Base-by-base conservation (phyloP, 1,140 invertebrate species). In the Microvelia longipes region DNA sequence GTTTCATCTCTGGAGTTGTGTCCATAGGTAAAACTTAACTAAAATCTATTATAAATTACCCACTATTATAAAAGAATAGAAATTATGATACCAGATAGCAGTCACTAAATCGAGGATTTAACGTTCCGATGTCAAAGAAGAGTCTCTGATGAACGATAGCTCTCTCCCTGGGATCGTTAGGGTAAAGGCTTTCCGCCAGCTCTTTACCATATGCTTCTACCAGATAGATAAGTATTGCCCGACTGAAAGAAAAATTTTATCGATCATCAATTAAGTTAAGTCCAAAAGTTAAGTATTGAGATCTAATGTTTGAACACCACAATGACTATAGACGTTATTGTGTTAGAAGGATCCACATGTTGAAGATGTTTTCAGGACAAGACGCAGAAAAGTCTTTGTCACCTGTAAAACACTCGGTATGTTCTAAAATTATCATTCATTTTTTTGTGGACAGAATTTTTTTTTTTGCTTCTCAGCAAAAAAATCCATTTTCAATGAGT, bases 91-190 rank as follows among this genome's bases (percentile, higher is more conserved):
- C 35, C 35, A 50, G 19, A 2, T 1, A 26, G 25, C 14, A n/a
- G 60, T 88, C 85, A 19, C 75, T 77, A 70, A 88, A 86, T 73
- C 83, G 78, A 69, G 84, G 81, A 77, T 88, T 89, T 2, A 92
- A 78, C 1, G 83, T 85, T 65, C 87, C 87, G 74, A 86, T 78
- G 75, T 92, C 89, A 76, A 92, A 93, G 75, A 87, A 86, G 35
- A 92, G 79, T 69, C 87, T 81, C 73, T 88, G 85, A 77, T 92
- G 86, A 2, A 93, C 83, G 0, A 88, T 0, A 1, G 88, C 90
- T 66, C 88, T 82, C 71, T 84, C 78, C 74, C 86, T 85, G 0
- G 84, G 80, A 71, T 87, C 84, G 75, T 85, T 85, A 19, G 73
- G 73, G 77, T 89, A 90, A 25, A 90, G 77, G 2, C 78, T 79